Base-by-base conservation (phyloP, 1,140 invertebrate species). In the Dendrolimus punctatus region DNA sequence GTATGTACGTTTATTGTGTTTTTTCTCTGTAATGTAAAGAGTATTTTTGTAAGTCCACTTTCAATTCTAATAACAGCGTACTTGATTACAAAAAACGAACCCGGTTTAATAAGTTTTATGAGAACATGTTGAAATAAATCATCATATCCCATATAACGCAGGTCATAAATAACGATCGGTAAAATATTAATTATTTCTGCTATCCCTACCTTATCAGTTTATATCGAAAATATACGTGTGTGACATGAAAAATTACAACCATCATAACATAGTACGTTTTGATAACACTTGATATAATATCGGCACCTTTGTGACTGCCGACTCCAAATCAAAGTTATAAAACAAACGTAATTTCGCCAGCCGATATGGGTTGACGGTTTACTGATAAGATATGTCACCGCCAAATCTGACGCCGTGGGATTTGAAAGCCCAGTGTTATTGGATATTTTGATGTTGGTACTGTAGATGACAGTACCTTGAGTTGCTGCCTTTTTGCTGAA, bases 331-430 rank as follows among this genome's bases (percentile, higher is more conserved):
- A 85, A 71, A 85, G 78, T 72, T 72, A 75, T 85, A 85, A 85
- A 85, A 85, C 81, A 85, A 79, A 74, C 68, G 78, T 80, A 82
- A 85, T 82, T 85, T 85, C 59, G 76, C 72, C 64, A 60, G 56
- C 58, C 64, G 79, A 81, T 82, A 81, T 51, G 58, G 62, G 62
- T 62, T 73, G 75, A 76, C 71, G 66, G 58, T 62, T 45, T 53
- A 44, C 50, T 42, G 74, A 73, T 75, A 74, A 79, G 76, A 77
- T 80, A 80, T 74, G 71, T 80, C 74, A 76, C 45, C 60, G 72
- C 75, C 52, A 82, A 83, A 84, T 84, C 80, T 84, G 79, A 74
- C 80, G 76, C 75, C 77, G 74, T 80, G 78, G 79, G 79, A 85
- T 85, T 81, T 79, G 66, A 59, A 51, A 56, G 60, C 52, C 51